Conservation (phyloP, 1,140 invertebrate species). For the Sweltsa coloradensis region DNA sequence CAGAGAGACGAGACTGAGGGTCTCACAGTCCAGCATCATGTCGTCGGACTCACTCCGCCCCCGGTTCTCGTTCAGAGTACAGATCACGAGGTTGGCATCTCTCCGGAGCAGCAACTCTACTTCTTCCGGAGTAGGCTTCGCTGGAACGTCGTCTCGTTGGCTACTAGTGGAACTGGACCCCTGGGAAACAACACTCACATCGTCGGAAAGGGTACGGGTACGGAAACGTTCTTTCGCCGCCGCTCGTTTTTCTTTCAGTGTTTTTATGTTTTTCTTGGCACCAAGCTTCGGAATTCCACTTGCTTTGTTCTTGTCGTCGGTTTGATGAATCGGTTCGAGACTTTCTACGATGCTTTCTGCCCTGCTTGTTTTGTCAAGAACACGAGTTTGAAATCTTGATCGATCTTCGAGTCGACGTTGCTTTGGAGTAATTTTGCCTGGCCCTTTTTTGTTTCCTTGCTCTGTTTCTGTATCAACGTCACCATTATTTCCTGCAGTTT, state of each 20-base stretch:
- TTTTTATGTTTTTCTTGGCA: slow-evolving; percentile 2
- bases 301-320: slow-evolving; percentile 5
- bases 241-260: slow-evolving; percentile 14
- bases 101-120: slow-evolving; percentile 34
- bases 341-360: background rate
- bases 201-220: slow-evolving; percentile 44
- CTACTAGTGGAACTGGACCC: no score
- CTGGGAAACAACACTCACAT: no score
- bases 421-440: slow-evolving; percentile 43
- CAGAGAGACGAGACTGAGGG: slow-evolving; percentile 53
- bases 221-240: slow-evolving; percentile 44
- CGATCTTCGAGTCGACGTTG: slow-evolving; percentile 52
- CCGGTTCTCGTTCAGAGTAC: slow-evolving; percentile 33
- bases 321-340: slow-evolving; percentile 10
- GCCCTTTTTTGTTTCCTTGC: background rate
- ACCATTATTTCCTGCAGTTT: background rate
- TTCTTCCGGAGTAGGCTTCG: slow-evolving; percentile 30
- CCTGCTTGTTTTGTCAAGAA: slow-evolving; percentile 29
- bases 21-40: slow-evolving; percentile 47
- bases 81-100: slow-evolving; percentile 42
- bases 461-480: background rate
- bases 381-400: slow-evolving; percentile 55
- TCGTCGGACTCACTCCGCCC: slow-evolving; percentile 30
- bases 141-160: slow-evolving; percentile 12
- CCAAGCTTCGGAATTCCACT: background rate